Evolutionary conservation across 2,113 vertebrate genomes (phyloP), one percentile per base, ranked within the genome.

Genomic region (Gnathochromis pfefferi): DNA sequence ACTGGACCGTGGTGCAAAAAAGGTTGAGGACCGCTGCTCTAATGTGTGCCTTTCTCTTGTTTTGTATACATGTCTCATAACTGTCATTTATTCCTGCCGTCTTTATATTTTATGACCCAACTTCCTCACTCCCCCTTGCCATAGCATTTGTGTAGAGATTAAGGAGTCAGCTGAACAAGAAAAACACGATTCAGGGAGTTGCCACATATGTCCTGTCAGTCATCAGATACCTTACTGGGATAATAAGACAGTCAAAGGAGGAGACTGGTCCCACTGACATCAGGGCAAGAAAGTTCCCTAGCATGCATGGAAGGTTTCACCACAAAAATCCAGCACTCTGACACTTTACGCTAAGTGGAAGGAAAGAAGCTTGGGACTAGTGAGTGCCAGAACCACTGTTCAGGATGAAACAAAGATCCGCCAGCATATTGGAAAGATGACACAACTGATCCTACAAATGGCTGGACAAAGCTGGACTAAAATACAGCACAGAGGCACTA

Each of bases 181-280:
- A 31, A 31, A 60, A 17, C 5, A 31, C 2, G 3, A 60, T 60
- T 21, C 19, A 21, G 19, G 51, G 9, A n/a, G 9, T 53, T 53
- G n/a, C 5, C 19, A 53, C 51, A n/a, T 21, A 53, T 53, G 51
- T 3, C 9, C 51, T 53, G 51, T 53, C 19, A 11, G 51, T 53
- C 51, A 53, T 53, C 51, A 21, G 51, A 11, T 53, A 53, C n/a
- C 21, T 23, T 57, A 26, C 7, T 26, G 12, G 12, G 31, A 65
- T 5, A 65, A 65, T 38, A 65, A 38, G 33, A 38, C 10, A 8
- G 33, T 21, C 19, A 21, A 38, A 38, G 33, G 19, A 65, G 60
- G 2, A 65, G 10, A 0, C 33, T 38, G 33, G 10, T 38, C 0
- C 19, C 33, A 13, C 60, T 65, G 2, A 0, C 33, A 21, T 65